A percentile compares a stretch with the other conserved stretches of the same genome.
Evolutionary conservation across 2,888 invertebrate genomes (phyloP).

Genomic region (Scaptomyza cyrtandrae): DNA sequence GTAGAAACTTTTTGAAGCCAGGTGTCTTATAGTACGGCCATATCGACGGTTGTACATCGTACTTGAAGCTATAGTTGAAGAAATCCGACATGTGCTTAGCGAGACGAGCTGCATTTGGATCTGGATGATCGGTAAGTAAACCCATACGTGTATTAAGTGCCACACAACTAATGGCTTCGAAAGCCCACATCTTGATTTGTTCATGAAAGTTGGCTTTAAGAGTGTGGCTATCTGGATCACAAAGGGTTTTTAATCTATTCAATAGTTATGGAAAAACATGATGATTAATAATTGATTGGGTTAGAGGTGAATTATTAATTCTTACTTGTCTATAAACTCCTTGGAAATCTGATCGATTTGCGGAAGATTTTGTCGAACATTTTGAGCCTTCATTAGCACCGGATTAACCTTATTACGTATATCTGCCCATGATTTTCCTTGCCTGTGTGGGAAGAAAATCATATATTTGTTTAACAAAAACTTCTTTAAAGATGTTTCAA

Average conservation of each 20-base stretch:
- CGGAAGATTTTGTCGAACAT: conserved; percentile 71
- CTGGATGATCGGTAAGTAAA: conserved; percentile 58
- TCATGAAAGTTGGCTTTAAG: conserved; percentile 84
- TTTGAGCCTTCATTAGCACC: conserved; percentile 80
- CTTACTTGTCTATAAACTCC: conserved; percentile 78
- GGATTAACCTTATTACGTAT: conserved; percentile 86
- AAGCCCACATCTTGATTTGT: conserved; percentile 86
- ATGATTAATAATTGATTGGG: background rate
- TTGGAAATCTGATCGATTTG: conserved; percentile 75
- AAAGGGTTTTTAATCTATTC: conserved; percentile 66
- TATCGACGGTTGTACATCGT: conserved; percentile 81
- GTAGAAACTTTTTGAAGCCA: conserved; percentile 75
- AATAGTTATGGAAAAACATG: background rate
- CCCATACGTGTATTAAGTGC: conserved; percentile 83
- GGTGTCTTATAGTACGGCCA: conserved; percentile 78
- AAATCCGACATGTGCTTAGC: conserved; percentile 72
- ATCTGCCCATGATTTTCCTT: conserved; percentile 89
- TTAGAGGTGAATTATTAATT: fast-evolving
- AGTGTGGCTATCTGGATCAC: conserved; percentile 56
- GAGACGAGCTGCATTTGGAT: conserved; percentile 66
- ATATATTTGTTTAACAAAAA: no score
- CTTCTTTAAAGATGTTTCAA: no score
- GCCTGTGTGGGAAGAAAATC: conserved; percentile 79
- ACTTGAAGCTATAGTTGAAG: conserved; percentile 73
- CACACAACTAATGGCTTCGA: conserved; percentile 85